These are phyloP conservation scores for Phasia obesa DNA, from an alignment of 2,888 invertebrate genomes.

Conservation along the genomic window DNA sequence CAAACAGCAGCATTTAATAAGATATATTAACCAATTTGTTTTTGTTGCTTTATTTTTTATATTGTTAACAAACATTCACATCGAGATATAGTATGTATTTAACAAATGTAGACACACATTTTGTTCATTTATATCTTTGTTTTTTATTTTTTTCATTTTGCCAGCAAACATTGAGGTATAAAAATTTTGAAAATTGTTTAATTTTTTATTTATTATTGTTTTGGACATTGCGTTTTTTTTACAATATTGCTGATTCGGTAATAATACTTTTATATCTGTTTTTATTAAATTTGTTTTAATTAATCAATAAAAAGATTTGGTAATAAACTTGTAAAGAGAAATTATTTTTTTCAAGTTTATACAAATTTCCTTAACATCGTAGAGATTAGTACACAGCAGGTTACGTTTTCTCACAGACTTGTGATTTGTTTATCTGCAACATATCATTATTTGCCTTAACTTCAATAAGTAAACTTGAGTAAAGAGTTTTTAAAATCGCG, in stretches of 20 bases:
- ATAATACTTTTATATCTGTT: not conserved
- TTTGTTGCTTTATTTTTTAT: conserved; percentile 42
- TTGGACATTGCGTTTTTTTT: not conserved
- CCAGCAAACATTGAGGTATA: conserved; percentile 68
- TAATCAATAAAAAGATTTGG: not conserved
- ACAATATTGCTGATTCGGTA: not conserved
- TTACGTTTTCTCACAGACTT: no score
- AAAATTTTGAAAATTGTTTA: conserved; percentile 16
- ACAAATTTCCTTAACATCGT: no score
- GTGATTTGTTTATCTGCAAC: no score
- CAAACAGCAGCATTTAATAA: conserved; percentile 57
- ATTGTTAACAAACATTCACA: conserved; percentile 69
- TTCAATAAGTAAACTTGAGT: no score
- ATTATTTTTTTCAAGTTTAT: no score
- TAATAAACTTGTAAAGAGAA: not conserved
- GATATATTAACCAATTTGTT: conserved; percentile 52
- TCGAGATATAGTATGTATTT: conserved; percentile 63
- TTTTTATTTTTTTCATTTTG: conserved; percentile 11
- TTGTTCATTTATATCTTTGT: not conserved
- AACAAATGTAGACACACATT: conserved; percentile 45
- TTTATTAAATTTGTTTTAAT: not conserved
- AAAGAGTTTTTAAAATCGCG: no score
- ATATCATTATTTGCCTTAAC: no score
- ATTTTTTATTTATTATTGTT: conserved; percentile 2
- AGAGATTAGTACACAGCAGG: no score